Evolutionary conservation across 1,140 invertebrate genomes (phyloP), one percentile per base, ranked within the genome.

Genomic region (Sitophilus oryzae): DNA sequence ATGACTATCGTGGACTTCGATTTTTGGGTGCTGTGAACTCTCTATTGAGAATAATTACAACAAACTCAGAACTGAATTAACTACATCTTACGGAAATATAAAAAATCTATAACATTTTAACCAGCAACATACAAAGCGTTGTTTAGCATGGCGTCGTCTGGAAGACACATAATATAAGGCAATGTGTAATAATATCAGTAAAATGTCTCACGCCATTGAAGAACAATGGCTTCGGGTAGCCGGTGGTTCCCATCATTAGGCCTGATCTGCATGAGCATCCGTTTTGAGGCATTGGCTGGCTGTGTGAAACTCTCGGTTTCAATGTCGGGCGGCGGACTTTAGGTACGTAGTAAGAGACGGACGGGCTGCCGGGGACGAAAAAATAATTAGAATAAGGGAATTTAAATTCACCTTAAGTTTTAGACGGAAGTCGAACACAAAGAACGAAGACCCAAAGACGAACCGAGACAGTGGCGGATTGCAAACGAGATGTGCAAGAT

Each of bases 101-200:
- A n/a, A n/a, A n/a, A n/a, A n/a, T n/a, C n/a, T n/a, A n/a, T n/a
- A n/a, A 6, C 11, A 22, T 11, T 44, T 10, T 10, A 2, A 10
- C 42, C 18, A 11, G 8, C 11, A n/a, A 21, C 18, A 36, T 4
- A 46, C 44, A 46, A 46, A 46, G 44, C 14, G 43, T 42, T 11
- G 34, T 42, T 42, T 38, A 41, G 43, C 19, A 53, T 22, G 36
- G 36, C n/a, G n/a, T n/a, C 44, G 52, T 54, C 52, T 54, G 52
- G 44, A 47, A 47, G 52, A 34, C 21, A 48, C 34, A 48, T 54
- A 54, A 56, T 56, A 44, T 56, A 56, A 56, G 53, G 53, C 53
- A 56, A 49, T 56, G 45, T 49, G 53, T 56, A 56, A 56, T 56
- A 56, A 56, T 56, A 56, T 56, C 53, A 56, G 46, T 43, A 56